Evolutionary conservation across 2,888 invertebrate species (phyloP).

Genomic region (Drosophila pseudotakahashii): DNA sequence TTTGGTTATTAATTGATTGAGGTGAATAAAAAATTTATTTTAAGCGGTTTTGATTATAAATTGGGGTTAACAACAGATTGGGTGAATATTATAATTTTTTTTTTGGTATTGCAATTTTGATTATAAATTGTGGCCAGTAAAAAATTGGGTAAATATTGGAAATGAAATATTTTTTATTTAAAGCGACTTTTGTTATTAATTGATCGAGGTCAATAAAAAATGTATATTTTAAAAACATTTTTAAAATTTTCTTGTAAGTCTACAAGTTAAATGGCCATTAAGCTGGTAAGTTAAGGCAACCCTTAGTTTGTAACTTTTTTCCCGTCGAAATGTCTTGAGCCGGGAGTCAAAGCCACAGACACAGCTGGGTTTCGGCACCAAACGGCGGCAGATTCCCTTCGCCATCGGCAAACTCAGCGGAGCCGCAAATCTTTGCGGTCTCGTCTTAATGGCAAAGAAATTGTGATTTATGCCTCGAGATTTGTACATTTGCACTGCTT

Average conservation of each 20-base stretch:
- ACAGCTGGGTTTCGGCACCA: conserved; percentile 23
- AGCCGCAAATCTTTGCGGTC: conserved; percentile 78
- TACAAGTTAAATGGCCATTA: neutral
- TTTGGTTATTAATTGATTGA: neutral
- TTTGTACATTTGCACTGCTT: conserved; percentile 44
- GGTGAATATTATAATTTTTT: no score
- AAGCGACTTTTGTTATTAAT: no score
- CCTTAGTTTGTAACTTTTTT: conserved; percentile 18
- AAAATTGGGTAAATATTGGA: no score
- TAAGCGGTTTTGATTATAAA: no score
- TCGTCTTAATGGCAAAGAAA: conserved; percentile 79
- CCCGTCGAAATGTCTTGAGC: conserved; percentile 3
- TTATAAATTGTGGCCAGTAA: no score
- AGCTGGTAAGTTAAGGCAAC: neutral
- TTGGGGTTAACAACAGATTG: no score
- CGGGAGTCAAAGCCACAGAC: conserved; percentile 19
- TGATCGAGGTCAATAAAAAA: no score
- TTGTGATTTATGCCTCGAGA: conserved; percentile 55
- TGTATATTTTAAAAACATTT: no score
- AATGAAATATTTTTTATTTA: no score
- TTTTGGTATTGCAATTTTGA: no score
- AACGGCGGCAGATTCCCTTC: conserved; percentile 50
- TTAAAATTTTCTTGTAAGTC: neutral
- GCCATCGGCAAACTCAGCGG: conserved; percentile 66
- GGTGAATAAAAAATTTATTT: no score